Base-by-base conservation (phyloP, 2,888 invertebrate genomes). In the Helobdella robusta region DNA sequence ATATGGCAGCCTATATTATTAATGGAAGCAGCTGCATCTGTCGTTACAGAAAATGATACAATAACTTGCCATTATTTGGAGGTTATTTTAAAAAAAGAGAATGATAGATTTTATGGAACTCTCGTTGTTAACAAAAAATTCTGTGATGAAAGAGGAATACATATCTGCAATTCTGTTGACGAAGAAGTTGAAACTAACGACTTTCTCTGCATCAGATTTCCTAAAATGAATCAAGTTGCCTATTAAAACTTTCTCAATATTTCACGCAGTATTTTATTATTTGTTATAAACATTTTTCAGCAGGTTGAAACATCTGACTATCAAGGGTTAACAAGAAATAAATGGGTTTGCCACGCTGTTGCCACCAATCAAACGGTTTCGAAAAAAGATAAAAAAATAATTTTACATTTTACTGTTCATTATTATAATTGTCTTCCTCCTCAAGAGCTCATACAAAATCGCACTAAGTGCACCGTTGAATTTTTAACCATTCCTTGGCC, bases 1-100 rank as follows among this genome's bases (percentile, higher is more conserved):
- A 66, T 68, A 11, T 75, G 75, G 76, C 67, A 73, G 61, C 73
- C 74, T 28, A 68, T 75, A 35, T 67, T 76, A 28, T 69, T 72
- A 18, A 68, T 76, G 66, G 76, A 76, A 66, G 72, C 75, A 25
- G 73, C 73, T 0, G 63, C 67, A 18, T 65, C 64, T 44, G 73
- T 76, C 23, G 73, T 74, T 2, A 32, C 52, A 4, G 69, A 63
- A 18, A 71, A 71, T 25, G 72, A 74, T 35, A 69, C 73, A 11
- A 67, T 75, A 52, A 56, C 72, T 18, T 69, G 77, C 34, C 72
- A 75, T 58, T 73, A 73, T 67, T 72, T 76, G 3, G 59, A 63
- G 2, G 67, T 77, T 32, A 3, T 5, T 6, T 32, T 56, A 30
- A n/a, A 56, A 30, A 56, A 56, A 20, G 56, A 56, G 32, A 56